These are phyloP conservation scores for Podocnemis expansa DNA, from an alignment of 2,113 vertebrate species.

Conservation along the genomic window DNA sequence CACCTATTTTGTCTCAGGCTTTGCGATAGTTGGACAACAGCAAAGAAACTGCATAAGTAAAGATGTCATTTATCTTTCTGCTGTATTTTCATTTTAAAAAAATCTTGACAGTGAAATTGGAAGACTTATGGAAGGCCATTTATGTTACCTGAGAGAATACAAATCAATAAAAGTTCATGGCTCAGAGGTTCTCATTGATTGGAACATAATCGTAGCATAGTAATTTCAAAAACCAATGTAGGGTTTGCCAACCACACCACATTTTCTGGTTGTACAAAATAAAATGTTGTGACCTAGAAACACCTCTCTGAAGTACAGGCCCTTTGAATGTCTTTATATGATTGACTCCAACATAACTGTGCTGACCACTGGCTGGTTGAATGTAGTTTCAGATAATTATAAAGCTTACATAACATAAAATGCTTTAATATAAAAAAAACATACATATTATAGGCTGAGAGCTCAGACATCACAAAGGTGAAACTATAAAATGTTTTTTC, in stretches of 20 bases:
- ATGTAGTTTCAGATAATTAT: slow-evolving; percentile 27
- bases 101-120: slow-evolving; percentile 69
- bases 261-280: slow-evolving; percentile 72
- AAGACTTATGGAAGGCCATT: slow-evolving; percentile 76
- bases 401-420: background rate
- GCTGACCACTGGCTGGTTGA: slow-evolving; percentile 38
- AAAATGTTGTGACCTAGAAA: slow-evolving; percentile 76
- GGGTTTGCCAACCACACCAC: slow-evolving; percentile 72
- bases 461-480: background rate
- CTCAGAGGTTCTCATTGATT: slow-evolving; percentile 89
- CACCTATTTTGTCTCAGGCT: background rate
- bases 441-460: background rate
- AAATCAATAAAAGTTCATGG: slow-evolving; percentile 88
- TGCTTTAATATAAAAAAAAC: slow-evolving; percentile 18
- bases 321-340: slow-evolving; percentile 63
- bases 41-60: slow-evolving; percentile 65
- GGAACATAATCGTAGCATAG: slow-evolving; percentile 84
- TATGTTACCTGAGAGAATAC: slow-evolving; percentile 69
- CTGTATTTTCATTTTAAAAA: slow-evolving; percentile 64
- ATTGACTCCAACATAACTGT: slow-evolving; percentile 58
- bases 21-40: slow-evolving; percentile 16
- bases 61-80: slow-evolving; percentile 52
- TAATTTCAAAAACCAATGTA: slow-evolving; percentile 78
- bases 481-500: slow-evolving; percentile 15
- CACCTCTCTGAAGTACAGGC: slow-evolving; percentile 33